Evolutionary conservation across 2,797 vertebrate genomes (phyloP), one percentile per base, ranked within the genome.

Genomic region (Steatocranus sp.): DNA sequence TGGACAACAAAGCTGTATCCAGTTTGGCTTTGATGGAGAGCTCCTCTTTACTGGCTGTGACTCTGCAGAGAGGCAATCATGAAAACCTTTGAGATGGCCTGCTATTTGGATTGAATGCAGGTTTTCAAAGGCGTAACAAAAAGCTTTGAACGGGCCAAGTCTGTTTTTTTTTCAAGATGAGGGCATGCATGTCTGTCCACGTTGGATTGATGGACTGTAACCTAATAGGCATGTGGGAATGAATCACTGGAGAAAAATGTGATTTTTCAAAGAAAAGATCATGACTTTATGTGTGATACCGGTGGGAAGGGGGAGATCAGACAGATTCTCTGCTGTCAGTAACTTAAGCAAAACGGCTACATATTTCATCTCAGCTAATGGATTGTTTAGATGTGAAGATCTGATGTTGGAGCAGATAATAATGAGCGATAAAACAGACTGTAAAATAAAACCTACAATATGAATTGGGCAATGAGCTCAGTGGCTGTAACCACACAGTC

Each of bases 1-100:
- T 96, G 95, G 93, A 90, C 85, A 88, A 79, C 87, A 92, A 86
- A 87, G 89, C 83, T 11, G 23, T 68, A 75, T 88, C 87, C 87
- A 91, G 87, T 92, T 91, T 90, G 85, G 83, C 91, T 85, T 89
- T 85, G 84, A 86, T 85, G 86, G 75, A 81, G 87, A 90, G 87
- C 38, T 83, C 76, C 41, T 80, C 80, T 90, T 88, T 73, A 86
- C 80, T 81, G 80, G 85, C 83, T 86, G 87, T 87, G 84, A 91
- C 82, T 90, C 89, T 68, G 80, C 46, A 87, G 88, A 91, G 90
- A 90, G 76, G 87, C 88, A 93, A 91, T 92, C 91, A 85, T 63
- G 82, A 34, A 86, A 78, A 80, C 32, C 76, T 77, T 80, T 63
- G 54, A 56, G 56, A 77, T 61, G 58, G 46, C 58, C 75, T 76